A percentile compares a stretch with the other conserved stretches of the same genome.
phyloP scores from a whole-genome alignment of 2,888 invertebrate species.

The Capitulum mitella region DNA sequence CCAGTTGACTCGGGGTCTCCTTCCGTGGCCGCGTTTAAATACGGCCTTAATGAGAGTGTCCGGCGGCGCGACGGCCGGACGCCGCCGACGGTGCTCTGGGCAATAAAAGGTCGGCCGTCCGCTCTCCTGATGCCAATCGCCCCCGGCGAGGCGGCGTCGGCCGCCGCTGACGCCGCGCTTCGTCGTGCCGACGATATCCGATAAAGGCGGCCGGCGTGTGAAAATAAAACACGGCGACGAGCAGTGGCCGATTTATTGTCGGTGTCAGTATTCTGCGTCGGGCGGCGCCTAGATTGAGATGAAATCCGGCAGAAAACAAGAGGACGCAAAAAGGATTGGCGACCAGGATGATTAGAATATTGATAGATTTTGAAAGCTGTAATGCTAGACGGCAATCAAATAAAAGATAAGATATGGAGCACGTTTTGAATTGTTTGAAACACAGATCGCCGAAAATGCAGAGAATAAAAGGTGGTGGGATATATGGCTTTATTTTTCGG shows the following conservation, averaged over 20 bases:
- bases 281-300: background rate
- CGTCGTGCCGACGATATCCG: background rate
- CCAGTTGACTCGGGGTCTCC: background rate
- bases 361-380: conserved; percentile 24
- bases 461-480: conserved; percentile 4
- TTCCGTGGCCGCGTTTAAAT: background rate
- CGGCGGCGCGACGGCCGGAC: background rate
- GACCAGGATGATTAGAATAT: conserved; percentile 22
- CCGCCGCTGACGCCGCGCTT: background rate
- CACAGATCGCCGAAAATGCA: background rate
- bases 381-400: conserved; percentile 22
- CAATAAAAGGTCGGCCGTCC: conserved; percentile 11
- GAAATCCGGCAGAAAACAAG: conserved; percentile 24
- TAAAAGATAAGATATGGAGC: conserved; percentile 21
- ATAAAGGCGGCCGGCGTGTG: conserved; percentile 16
- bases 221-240: conserved; percentile 7
- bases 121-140: background rate
- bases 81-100: background rate
- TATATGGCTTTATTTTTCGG: conserved; percentile 20
- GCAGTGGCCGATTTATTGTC: conserved; percentile 1
- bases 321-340: conserved; percentile 24
- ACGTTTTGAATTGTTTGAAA: conserved; percentile 15
- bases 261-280: conserved; percentile 11
- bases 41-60: background rate
- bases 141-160: background rate